Conservation (phyloP, 1,140 invertebrate genomes). For the Drosophila watanabei region DNA sequence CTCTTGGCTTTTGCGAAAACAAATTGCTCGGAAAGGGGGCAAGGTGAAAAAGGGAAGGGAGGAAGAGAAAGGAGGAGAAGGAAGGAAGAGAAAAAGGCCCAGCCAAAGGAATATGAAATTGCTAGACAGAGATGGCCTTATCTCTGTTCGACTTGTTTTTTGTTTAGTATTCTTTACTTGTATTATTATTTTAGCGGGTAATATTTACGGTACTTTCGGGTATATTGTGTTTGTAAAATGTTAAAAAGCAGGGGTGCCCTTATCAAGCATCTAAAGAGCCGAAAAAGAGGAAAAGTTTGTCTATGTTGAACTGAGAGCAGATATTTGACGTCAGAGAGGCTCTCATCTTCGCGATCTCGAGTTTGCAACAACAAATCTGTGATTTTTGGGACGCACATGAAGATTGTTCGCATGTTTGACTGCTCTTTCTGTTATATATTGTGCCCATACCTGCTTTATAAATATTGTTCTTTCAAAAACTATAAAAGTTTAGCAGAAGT, state of each 20-base stretch:
- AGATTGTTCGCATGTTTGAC: no score
- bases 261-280: neutral
- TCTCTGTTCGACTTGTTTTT: constrained; percentile 19
- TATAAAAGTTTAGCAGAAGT: neutral
- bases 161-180: constrained; percentile 18
- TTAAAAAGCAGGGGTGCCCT: neutral
- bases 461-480: neutral
- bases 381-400: no score
- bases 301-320: no score
- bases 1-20: constrained; percentile 46
- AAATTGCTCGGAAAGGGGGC: constrained; percentile 64
- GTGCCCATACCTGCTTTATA: neutral
- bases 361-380: no score
- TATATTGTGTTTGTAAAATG: neutral
- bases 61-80: no score
- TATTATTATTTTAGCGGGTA: constrained; percentile 9
- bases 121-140: constrained; percentile 24
- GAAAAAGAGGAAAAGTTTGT: no score
- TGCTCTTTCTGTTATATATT: no score
- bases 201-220: neutral
- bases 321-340: no score
- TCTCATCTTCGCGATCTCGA: no score
- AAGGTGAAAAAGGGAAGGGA: neutral
- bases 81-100: neutral
- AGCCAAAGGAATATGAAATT: constrained; percentile 31